A percentile compares a stretch with the other conserved stretches of the same genome.
These are phyloP conservation scores for Anarhynchus alexandrinus DNA, from an alignment of 2,113 vertebrate genomes.

Conservation along the genomic window DNA sequence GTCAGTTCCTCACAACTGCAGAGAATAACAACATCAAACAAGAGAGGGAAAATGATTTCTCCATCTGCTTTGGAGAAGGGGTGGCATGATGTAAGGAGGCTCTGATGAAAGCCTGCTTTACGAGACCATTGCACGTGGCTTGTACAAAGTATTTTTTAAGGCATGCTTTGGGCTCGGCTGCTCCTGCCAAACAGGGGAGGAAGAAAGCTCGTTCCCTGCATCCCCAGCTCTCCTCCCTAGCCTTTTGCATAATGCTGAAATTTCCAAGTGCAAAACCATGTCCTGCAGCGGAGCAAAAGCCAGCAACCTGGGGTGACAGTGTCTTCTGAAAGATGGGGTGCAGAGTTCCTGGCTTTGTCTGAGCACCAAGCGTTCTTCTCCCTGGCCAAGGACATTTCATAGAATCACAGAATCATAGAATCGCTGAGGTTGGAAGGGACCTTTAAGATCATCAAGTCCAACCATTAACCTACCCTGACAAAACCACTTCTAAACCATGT, in stretches of 20 bases:
- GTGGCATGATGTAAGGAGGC: conserved; percentile 27
- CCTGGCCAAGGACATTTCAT: not conserved
- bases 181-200: not conserved
- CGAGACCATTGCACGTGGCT: not conserved
- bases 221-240: not conserved
- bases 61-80: conserved; percentile 40
- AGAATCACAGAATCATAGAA: too few species aligned
- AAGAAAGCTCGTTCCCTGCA: not conserved
- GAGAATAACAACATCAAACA: conserved; percentile 50
- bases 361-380: not conserved
- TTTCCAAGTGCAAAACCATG: not conserved
- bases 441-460: too few species aligned
- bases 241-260: not conserved
- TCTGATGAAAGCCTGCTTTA: conserved; percentile 44
- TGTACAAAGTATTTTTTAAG: conserved; percentile 16
- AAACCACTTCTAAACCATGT: too few species aligned
- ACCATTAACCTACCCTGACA: too few species aligned
- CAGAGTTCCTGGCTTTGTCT: not conserved
- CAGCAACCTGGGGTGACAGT: not conserved
- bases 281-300: not conserved
- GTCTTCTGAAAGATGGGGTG: not conserved
- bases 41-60: conserved; percentile 43
- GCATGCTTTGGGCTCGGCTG: not conserved
- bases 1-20: conserved; percentile 44
- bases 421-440: too few species aligned